Conservation (phyloP, 2,888 invertebrate species). For the Ectemnius continuus region DNA sequence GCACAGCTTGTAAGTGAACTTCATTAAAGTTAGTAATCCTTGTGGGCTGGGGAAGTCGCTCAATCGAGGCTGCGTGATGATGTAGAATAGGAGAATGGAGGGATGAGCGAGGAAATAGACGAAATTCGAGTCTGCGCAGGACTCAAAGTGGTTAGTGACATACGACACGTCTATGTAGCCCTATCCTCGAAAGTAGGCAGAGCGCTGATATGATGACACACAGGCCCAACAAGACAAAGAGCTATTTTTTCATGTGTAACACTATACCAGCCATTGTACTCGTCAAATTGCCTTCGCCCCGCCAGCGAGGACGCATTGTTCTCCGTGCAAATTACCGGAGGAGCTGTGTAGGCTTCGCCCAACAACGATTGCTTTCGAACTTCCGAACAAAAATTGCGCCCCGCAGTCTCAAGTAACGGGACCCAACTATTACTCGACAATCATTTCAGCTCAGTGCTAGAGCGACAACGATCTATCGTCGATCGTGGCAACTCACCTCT, state of each 20-base stretch:
- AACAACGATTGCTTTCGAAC: conserved; percentile 3
- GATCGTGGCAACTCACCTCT: conserved; percentile 49
- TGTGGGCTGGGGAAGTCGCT: too few relatives aligned
- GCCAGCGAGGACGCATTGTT: conserved; percentile 60
- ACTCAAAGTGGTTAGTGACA: too few relatives aligned
- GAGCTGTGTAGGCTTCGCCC: conserved; percentile 58
- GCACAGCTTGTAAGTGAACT: too few relatives aligned
- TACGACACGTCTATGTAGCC: not conserved
- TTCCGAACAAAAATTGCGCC: not conserved
- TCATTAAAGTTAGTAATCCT: too few relatives aligned
- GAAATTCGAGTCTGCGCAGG: too few relatives aligned
- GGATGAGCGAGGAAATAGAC: too few relatives aligned
- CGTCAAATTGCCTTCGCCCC: conserved; percentile 55
- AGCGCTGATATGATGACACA: conserved; percentile 15
- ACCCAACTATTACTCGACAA: conserved; percentile 16
- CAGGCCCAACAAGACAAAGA: conserved; percentile 30
- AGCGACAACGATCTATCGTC: not conserved
- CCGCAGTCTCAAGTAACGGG: conserved; percentile 8
- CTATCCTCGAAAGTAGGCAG: conserved; percentile 4
- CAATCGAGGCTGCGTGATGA: too few relatives aligned
- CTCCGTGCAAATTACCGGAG: conserved; percentile 47
- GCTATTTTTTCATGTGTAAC: conserved; percentile 25
- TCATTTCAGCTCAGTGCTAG: not conserved
- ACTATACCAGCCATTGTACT: conserved; percentile 33
- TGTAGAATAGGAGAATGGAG: too few relatives aligned